These are phyloP conservation scores for Lepidurus apus DNA, from an alignment of 1,140 invertebrate genomes.

Conservation along the genomic window DNA sequence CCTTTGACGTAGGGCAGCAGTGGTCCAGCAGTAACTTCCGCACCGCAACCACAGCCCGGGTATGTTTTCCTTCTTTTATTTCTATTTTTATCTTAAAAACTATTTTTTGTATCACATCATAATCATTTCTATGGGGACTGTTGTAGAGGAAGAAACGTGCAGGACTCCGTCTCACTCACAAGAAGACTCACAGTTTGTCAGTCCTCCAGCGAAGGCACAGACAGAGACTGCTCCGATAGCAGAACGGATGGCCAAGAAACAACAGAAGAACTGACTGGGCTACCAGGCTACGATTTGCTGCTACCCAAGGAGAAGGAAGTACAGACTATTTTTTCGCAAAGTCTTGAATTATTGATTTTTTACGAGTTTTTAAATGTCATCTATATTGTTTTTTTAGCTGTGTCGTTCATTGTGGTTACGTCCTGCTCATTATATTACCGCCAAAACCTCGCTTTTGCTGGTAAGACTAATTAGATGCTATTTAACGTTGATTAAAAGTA, in stretches of 20 bases:
- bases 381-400: conserved; percentile 45
- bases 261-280: conserved; percentile 27
- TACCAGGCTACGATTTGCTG: conserved; percentile 32
- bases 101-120: not conserved
- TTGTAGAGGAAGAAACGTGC: conserved; percentile 58
- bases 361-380: conserved; percentile 28
- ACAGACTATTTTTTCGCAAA: conserved; percentile 37
- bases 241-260: conserved; percentile 34
- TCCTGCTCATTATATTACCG: conserved; percentile 53
- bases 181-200: conserved; percentile 55
- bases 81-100: conserved; percentile 39
- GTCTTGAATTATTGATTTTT: conserved; percentile 37
- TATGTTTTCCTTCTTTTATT: conserved; percentile 37
- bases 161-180: conserved; percentile 68
- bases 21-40: conserved; percentile 60
- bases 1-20: conserved; percentile 75
- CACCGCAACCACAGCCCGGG: conserved; percentile 62
- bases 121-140: conserved; percentile 36
- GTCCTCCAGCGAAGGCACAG: conserved; percentile 35
- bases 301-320: conserved; percentile 38
- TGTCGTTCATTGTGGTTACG: conserved; percentile 51
- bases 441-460: conserved; percentile 51
- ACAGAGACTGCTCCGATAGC: conserved; percentile 35
- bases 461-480: conserved; percentile 39
- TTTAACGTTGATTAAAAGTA: not conserved